Evolutionary conservation across 2,888 invertebrate species (phyloP).

Genomic region (Ectropis crepuscularia): DNA sequence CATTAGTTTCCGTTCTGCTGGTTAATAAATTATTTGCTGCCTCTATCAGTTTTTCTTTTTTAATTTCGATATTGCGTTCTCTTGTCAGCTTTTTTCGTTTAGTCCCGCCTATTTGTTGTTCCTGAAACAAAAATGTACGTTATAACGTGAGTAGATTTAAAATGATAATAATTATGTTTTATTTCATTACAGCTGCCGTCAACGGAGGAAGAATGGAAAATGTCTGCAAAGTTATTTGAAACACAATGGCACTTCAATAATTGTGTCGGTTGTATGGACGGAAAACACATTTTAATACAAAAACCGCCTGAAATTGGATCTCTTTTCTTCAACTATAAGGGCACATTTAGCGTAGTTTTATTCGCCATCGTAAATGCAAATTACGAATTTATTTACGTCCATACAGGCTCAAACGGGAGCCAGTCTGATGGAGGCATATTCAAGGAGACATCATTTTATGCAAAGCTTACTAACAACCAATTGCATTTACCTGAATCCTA

Average conservation of each 20-base stretch:
- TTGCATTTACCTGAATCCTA: background rate
- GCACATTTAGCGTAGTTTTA: background rate
- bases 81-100: too few species aligned
- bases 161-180: too few species aligned
- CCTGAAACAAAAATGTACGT: too few species aligned
- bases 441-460: too few species aligned
- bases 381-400: background rate
- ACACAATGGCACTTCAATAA: conserved; percentile 5
- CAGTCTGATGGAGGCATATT: background rate
- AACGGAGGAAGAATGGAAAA: background rate
- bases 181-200: conserved; percentile 1
- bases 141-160: too few species aligned
- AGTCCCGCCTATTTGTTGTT: too few species aligned
- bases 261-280: background rate
- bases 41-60: too few species aligned
- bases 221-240: background rate
- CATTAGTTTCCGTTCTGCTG: too few species aligned
- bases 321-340: background rate
- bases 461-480: background rate
- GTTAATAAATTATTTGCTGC: too few species aligned
- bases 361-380: background rate
- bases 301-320: background rate
- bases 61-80: too few species aligned
- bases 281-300: background rate
- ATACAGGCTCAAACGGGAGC: background rate